Percentiles rank a stretch among this genome's conserved stretches.
phyloP scores from a whole-genome alignment of 2,888 invertebrate genomes.

The Dugesia japonica region DNA sequence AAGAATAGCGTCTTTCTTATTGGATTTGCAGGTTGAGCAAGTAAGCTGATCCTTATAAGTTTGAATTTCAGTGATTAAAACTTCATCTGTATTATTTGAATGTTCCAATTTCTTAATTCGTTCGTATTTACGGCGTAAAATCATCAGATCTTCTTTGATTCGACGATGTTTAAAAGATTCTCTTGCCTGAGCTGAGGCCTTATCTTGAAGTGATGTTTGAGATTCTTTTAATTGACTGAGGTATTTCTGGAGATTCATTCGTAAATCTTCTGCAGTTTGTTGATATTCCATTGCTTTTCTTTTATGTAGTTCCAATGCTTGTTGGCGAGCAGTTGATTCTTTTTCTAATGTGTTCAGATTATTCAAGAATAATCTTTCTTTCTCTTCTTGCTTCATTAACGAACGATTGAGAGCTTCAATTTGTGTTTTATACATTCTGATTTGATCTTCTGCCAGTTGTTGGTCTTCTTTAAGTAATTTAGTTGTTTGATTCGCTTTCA shows the following conservation, averaged over 20 bases:
- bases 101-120: slow-evolving; percentile 90
- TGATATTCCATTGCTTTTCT: slow-evolving; percentile 79
- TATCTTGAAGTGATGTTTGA: slow-evolving; percentile 84
- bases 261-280: slow-evolving; percentile 85
- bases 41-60: slow-evolving; percentile 95
- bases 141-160: slow-evolving; percentile 75
- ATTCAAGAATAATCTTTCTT: slow-evolving; percentile 76
- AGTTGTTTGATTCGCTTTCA: slow-evolving; percentile 82
- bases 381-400: slow-evolving; percentile 74
- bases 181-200: slow-evolving; percentile 80
- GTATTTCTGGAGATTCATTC: slow-evolving; percentile 87
- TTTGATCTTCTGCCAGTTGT: slow-evolving; percentile 73
- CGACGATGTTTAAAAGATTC: slow-evolving; percentile 89
- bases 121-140: slow-evolving; percentile 75
- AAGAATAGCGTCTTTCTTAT: slow-evolving; percentile 89
- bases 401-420: slow-evolving; percentile 86
- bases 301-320: slow-evolving; percentile 93
- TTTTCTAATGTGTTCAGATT: slow-evolving; percentile 81
- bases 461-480: slow-evolving; percentile 83
- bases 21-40: slow-evolving; percentile 84
- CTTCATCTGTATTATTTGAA: slow-evolving; percentile 82
- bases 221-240: slow-evolving; percentile 94
- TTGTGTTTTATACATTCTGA: slow-evolving; percentile 56
- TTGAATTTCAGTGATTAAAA: slow-evolving; percentile 83
- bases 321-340: slow-evolving; percentile 68